A percentile compares a stretch with the other conserved stretches of the same genome.
phyloP scores from a whole-genome alignment of 2,113 vertebrate genomes.

The Chinchilla lanigera region DNA sequence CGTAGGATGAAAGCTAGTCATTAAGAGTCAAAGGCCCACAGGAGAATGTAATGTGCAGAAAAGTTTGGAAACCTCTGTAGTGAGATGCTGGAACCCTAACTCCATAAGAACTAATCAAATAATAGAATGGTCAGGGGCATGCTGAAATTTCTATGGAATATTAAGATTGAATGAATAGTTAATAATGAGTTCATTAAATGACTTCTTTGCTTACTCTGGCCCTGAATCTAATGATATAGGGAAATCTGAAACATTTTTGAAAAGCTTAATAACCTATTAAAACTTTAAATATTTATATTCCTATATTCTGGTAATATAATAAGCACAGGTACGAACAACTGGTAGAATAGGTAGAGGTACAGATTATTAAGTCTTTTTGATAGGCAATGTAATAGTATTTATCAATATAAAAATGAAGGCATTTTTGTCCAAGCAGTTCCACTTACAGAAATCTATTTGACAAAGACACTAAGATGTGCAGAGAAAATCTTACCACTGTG shows the following conservation, averaged over 20 bases:
- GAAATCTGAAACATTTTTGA: not conserved
- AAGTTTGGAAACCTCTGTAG: not conserved
- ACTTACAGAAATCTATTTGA: not conserved
- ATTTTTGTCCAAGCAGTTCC: not conserved
- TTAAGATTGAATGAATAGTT: slow-evolving; percentile 35
- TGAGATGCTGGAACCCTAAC: not conserved
- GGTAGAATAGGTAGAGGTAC: not conserved
- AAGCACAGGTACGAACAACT: not conserved
- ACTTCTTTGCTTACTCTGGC: slow-evolving; percentile 35
- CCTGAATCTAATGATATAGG: not conserved
- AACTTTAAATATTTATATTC: not conserved
- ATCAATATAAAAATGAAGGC: not conserved
- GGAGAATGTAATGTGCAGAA: not conserved
- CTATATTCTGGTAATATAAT: not conserved
- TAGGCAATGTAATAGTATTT: not conserved
- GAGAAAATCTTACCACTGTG: not conserved
- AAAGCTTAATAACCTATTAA: slow-evolving; percentile 41
- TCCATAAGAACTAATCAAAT: slow-evolving; percentile 37
- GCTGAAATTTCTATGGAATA: not conserved
- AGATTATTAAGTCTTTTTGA: not conserved
- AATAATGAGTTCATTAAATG: slow-evolving; percentile 26
- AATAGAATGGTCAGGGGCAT: not conserved
- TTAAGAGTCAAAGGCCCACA: not conserved
- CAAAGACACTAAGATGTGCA: not conserved
- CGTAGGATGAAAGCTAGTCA: not conserved